Evolutionary conservation across 1,140 invertebrate species (phyloP).

Genomic region (Anastrepha obliqua): DNA sequence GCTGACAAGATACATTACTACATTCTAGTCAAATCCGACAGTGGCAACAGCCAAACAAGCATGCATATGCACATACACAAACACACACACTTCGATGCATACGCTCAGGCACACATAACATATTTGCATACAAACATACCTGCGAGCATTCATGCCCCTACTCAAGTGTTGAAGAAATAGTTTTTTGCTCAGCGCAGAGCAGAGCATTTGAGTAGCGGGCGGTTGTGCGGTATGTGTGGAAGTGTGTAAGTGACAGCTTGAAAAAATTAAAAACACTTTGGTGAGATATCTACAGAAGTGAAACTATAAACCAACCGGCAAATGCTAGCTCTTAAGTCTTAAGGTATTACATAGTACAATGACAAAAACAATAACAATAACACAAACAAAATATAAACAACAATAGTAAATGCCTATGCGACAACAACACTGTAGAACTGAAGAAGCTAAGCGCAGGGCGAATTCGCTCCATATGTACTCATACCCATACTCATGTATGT

Average conservation of each 20-base stretch:
- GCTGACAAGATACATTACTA: conserved; percentile 48
- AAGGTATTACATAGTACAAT: not conserved
- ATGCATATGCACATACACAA: not conserved
- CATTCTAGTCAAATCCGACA: conserved; percentile 37
- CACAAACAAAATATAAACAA: not conserved
- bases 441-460: too few relatives aligned
- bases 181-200: not conserved
- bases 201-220: not conserved
- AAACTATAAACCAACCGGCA: not conserved
- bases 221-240: not conserved
- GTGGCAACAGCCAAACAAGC: conserved; percentile 4
- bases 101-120: not conserved
- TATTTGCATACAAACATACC: not conserved
- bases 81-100: not conserved
- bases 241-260: not conserved
- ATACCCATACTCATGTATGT: not conserved
- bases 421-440: too few relatives aligned
- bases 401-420: too few relatives aligned
- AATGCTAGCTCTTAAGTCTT: not conserved
- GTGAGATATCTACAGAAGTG: not conserved
- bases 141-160: not conserved
- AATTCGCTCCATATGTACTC: too few relatives aligned
- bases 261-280: conserved; percentile 3
- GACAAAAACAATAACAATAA: not conserved
- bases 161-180: conserved; percentile 23